Base-by-base conservation (phyloP, 2,888 invertebrate species). In the Lumbricus terrestris region DNA sequence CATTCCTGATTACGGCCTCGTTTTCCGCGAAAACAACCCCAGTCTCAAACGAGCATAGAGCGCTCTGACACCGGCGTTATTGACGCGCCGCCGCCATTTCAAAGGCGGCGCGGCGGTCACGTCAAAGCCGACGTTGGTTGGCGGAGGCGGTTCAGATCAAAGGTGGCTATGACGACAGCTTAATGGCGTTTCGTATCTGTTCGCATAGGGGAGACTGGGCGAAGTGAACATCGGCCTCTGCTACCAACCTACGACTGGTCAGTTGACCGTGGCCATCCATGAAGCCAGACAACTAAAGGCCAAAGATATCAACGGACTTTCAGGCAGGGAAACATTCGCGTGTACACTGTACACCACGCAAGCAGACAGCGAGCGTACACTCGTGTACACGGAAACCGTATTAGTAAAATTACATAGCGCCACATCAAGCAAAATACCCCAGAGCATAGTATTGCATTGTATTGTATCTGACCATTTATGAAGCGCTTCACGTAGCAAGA, bases 231-330 rank as follows among this genome's bases (percentile, higher is more conserved):
- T 90, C 18, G 89, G 82, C 5, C 88, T 90, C 40, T 89, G 90
- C 82, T 90, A 90, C 37, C 90, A 90, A n/a, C 90, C 90, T 33
- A 88, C 89, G 18, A 90, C 88, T 42, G 89, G 89, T 18, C 90
- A 89, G 35, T 33, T 90, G 83, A 90, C 89, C 20, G 89, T 89
- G 5, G 82, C 18, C 89, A 83, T 90, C 38, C 69, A 89, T 13
- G 89, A 82, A 47, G 90, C 90, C 18, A 54, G 90, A 37, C 89
- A 90, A 37, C 89, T 90, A n/a, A 90, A 90, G 29, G 90, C 90
- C 4, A 90, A 90, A 83, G 90, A 90, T 40, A 82, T 90, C 82
- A 90, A 90, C 42, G 90, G 90, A 42, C 47, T 90, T 11, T 90
- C 90, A 89, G 90, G 90, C 85, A 85, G 37, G 85, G 13, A 35